Evolutionary conservation across 2,797 vertebrate genomes (phyloP), one percentile per base, ranked within the genome.

Genomic region (Pteropus rufus): DNA sequence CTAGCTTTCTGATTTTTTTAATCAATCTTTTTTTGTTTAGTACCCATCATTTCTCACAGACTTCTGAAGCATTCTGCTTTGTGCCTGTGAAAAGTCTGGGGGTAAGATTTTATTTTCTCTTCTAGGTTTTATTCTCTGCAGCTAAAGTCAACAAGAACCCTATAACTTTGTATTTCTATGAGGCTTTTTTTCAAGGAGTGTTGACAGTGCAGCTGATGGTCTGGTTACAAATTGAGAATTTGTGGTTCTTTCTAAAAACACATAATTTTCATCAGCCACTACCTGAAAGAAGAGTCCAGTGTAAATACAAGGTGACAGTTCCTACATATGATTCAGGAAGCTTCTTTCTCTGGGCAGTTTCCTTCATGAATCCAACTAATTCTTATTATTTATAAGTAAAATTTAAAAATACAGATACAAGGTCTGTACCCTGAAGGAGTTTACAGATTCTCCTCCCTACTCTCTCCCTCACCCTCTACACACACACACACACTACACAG

Each of bases 81-180:
- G 10, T 72, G 65, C 24, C 56, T 85, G 23, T 60, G 69, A 84
- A 87, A 94, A 94, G 15, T 75, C 9, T 18, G 18, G 23, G 9
- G 31, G n/a, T 65, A 62, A 72, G 54, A 73, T 83, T 83, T 69
- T 75, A 75, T 92, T 77, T 91, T 81, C 76, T 49, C 70, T 83
- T 94, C 16, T 83, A 75, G 46, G 72, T 89, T 96, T 96, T 95
- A 87, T 95, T 76, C 67, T 89, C 89, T 87, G 73, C 36, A 77
- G 81, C 72, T 54, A 90, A 92, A 77, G n/a, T 76, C 64, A 49
- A 89, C 77, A 85, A 91, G 94, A 46, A 86, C 54, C 67, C 52
- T 65, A 92, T 83, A 85, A 91, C 64, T 93, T 56, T 85, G 58
- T 92, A 34, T 96, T 95, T 89, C 89, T 75, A 39, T 52, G 39